Conservation (phyloP, 2,797 vertebrate species). For the Clarias platycephalus region DNA sequence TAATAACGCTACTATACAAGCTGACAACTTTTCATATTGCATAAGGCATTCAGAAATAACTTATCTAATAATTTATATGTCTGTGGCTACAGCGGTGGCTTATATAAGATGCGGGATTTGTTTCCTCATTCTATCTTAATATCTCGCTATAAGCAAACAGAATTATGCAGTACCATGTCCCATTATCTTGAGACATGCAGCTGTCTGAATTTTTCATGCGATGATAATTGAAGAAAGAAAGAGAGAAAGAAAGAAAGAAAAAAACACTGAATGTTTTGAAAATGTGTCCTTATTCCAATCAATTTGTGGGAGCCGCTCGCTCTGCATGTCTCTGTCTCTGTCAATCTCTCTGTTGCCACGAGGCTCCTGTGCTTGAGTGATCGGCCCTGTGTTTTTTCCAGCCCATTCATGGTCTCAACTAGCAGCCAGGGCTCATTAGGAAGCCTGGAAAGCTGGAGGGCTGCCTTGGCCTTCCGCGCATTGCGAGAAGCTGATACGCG, state of each 20-base stretch:
- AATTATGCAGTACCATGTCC: slow-evolving; percentile 8
- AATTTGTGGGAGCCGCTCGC: not conserved
- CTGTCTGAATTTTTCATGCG: slow-evolving; percentile 18
- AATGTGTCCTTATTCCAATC: slow-evolving; percentile 24
- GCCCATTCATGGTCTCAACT: slow-evolving; percentile 82
- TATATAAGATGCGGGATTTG: not conserved
- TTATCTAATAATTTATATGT: not conserved
- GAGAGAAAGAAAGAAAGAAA: not conserved
- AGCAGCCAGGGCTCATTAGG: slow-evolving; percentile 65
- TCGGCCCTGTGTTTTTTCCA: slow-evolving; percentile 71
- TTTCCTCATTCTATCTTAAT: not conserved
- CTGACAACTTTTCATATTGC: not conserved
- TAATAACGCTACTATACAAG: not conserved
- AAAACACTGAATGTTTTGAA: not conserved
- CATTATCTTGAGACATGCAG: slow-evolving; percentile 12
- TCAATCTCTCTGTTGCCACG: slow-evolving; percentile 41
- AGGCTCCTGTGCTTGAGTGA: slow-evolving; percentile 42
- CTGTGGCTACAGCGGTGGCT: not conserved
- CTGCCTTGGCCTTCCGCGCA: slow-evolving; percentile 51
- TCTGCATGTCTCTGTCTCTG: slow-evolving; percentile 16
- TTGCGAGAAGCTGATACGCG: slow-evolving; percentile 61
- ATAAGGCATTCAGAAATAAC: not conserved
- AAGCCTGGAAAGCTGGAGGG: slow-evolving; percentile 53
- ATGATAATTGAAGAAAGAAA: not conserved
- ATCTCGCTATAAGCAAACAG: slow-evolving; percentile 14